Evolutionary conservation across 2,888 invertebrate species (phyloP).

Genomic region (Brachyopa scutellaris): DNA sequence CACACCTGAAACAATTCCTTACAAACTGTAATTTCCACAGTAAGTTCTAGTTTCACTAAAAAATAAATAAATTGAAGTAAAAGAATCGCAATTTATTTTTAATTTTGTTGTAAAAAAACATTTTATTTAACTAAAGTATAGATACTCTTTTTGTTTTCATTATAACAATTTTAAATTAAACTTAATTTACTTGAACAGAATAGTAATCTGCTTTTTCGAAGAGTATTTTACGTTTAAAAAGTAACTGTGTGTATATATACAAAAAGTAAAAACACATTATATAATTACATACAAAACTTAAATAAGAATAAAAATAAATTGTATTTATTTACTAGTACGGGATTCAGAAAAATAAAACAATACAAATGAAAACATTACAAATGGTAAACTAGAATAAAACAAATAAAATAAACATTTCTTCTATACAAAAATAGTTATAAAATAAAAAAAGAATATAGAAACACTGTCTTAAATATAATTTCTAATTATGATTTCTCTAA

Average conservation of each 20-base stretch:
- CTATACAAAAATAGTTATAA: conserved; percentile 44
- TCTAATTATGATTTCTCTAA: conserved; percentile 51
- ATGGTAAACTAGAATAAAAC: conserved; percentile 3
- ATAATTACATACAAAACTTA: conserved; percentile 13
- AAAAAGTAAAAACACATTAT: conserved; percentile 34
- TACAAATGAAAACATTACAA: conserved; percentile 30
- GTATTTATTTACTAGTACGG: background rate
- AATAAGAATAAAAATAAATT: background rate
- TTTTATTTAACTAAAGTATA: conserved; percentile 62
- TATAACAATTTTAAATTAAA: conserved; percentile 45
- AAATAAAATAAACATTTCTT: conserved; percentile 2
- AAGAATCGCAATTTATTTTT: background rate
- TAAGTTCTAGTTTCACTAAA: no score
- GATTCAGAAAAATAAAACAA: background rate
- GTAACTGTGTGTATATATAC: conserved; percentile 20
- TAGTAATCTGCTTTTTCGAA: conserved; percentile 18
- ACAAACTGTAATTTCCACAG: no score
- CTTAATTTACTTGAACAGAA: conserved; percentile 42
- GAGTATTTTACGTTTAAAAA: conserved; percentile 48
- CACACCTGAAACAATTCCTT: no score
- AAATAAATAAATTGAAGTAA: no score
- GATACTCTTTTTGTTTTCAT: conserved; percentile 37
- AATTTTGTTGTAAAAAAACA: conserved; percentile 66
- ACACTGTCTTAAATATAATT: conserved; percentile 28
- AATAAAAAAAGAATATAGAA: conserved; percentile 15